Percentiles rank a stretch among this genome's conserved stretches.
These are phyloP conservation scores for Ephydatia muelleri DNA, from an alignment of 37 sponge, comb jelly and placozoan species.

Conservation along the genomic window DNA sequence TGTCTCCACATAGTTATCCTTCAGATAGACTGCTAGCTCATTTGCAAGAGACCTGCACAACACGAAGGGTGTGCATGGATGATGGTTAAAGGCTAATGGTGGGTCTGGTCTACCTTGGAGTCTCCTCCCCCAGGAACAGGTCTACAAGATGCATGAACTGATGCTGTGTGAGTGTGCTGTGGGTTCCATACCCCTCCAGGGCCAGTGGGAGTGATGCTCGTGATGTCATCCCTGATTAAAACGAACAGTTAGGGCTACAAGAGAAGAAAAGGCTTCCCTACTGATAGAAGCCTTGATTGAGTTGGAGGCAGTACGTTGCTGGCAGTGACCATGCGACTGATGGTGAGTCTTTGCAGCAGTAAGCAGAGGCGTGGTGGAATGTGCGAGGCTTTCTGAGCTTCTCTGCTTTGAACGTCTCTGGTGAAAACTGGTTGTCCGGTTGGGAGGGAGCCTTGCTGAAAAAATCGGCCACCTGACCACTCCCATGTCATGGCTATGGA, in stretches of 20 bases:
- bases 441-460: no score
- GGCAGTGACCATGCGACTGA: neutral
- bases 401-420: neutral
- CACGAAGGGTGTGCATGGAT: no score
- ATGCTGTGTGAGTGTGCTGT: constrained; percentile 9
- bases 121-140: constrained; percentile 49
- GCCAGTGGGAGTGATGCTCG: constrained; percentile 33
- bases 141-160: constrained; percentile 74
- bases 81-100: neutral
- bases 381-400: neutral
- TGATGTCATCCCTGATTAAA: constrained; percentile 4
- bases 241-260: neutral
- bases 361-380: neutral
- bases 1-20: constrained; percentile 47
- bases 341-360: neutral
- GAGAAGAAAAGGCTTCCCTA: neutral
- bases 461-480: no score
- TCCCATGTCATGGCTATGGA: no score
- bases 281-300: neutral
- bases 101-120: constrained; percentile 10
- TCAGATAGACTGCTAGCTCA: constrained; percentile 30
- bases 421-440: neutral
- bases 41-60: constrained; percentile 3
- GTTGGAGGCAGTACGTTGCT: neutral
- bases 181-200: constrained; percentile 68